Conservation (phyloP, 2,888 invertebrate genomes). For the Allolobophora icterica region DNA sequence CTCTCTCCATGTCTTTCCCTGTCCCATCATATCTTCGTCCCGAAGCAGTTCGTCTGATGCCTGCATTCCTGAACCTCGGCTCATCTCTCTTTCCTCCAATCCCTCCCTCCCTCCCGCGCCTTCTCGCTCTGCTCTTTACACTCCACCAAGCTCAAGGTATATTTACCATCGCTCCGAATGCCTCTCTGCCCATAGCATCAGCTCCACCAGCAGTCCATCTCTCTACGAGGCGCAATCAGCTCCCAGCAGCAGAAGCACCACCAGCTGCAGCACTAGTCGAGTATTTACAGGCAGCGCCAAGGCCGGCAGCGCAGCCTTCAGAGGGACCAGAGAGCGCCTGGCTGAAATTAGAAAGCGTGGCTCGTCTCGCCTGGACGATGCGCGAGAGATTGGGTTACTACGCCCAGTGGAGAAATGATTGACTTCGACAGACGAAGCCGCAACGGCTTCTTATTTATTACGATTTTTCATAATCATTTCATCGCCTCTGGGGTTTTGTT, state of each 20-base stretch:
- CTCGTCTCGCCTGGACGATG: neutral
- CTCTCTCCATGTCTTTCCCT: neutral
- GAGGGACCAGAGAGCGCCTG: neutral
- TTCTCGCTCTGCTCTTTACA: neutral
- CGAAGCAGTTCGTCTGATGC: neutral
- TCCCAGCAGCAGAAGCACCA: neutral
- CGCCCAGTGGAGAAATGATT: slow-evolving; percentile 5
- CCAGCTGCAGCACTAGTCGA: neutral
- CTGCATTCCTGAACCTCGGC: neutral
- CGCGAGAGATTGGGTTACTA: slow-evolving; percentile 22
- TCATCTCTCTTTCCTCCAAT: neutral
- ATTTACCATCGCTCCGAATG: slow-evolving; percentile 22
- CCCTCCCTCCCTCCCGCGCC: slow-evolving; percentile 21
- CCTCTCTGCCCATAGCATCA: neutral
- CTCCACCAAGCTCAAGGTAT: neutral
- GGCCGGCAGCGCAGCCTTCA: neutral
- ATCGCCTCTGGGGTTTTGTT: neutral
- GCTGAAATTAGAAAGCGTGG: slow-evolving; percentile 20
- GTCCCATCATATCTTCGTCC: neutral
- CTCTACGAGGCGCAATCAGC: neutral
- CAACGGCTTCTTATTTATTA: neutral
- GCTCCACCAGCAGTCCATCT: neutral
- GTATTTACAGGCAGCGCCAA: neutral
- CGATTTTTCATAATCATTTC: neutral
- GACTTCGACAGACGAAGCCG: neutral